phyloP scores from a whole-genome alignment of 2,113 vertebrate genomes.

The Sprattus sprattus region DNA sequence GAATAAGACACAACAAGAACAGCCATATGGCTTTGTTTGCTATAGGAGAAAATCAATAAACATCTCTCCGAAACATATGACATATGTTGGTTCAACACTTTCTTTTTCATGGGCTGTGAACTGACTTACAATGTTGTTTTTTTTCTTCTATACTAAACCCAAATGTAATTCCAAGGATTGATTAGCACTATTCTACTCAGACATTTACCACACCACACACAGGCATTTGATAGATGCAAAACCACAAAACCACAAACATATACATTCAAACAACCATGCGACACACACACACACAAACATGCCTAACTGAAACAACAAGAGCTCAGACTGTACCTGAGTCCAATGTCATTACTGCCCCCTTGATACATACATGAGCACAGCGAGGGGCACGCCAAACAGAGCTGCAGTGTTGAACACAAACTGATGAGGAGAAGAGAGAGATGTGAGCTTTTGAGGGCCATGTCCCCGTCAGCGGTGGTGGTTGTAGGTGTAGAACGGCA shows the following conservation, averaged over 20 bases:
- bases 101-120: not conserved
- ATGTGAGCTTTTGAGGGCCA: constrained; percentile 50
- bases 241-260: not conserved
- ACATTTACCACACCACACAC: not conserved
- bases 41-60: not conserved
- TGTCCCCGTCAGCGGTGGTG: constrained; percentile 49
- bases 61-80: not conserved
- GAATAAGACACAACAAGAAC: not conserved
- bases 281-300: not conserved
- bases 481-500: not conserved
- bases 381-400: constrained; percentile 73
- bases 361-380: constrained; percentile 78
- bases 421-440: constrained; percentile 60
- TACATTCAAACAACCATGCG: not conserved
- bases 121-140: not conserved
- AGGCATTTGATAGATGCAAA: not conserved
- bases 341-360: constrained; percentile 69
- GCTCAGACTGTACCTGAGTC: constrained; percentile 72
- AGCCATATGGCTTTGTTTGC: too few relatives aligned
- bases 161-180: not conserved
- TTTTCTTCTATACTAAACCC: not conserved
- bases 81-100: not conserved
- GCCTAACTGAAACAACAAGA: not conserved
- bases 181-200: not conserved
- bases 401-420: constrained; percentile 57